These are phyloP conservation scores for Theropithecus gelada DNA, from an alignment of 2,113 vertebrate genomes.

Conservation along the genomic window DNA sequence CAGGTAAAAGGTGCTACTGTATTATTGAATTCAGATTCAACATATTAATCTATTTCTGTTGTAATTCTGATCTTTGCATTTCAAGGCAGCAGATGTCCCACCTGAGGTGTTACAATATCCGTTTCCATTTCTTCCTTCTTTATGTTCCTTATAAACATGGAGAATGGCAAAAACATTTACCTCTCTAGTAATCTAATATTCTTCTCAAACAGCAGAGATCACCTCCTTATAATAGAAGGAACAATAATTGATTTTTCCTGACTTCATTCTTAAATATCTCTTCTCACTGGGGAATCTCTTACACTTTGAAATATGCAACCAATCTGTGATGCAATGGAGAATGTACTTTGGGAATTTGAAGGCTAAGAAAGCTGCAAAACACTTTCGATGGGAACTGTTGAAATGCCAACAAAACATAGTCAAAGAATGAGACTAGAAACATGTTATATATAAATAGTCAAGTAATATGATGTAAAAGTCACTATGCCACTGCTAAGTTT, in stretches of 20 bases:
- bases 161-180: conserved; percentile 2
- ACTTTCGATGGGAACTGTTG: conserved; percentile 22
- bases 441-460: neutral
- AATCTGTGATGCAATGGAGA: conserved; percentile 40
- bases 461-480: neutral
- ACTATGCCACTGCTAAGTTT: neutral
- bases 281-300: neutral
- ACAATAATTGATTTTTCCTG: neutral
- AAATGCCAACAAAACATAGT: neutral
- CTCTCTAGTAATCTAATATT: neutral
- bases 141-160: neutral
- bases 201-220: neutral
- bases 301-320: neutral
- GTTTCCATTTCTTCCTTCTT: neutral
- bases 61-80: neutral
- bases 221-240: neutral
- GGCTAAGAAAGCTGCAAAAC: neutral
- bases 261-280: conserved; percentile 46
- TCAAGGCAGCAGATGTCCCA: neutral
- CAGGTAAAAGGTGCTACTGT: neutral
- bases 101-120: neutral
- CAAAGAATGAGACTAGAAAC: neutral
- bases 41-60: neutral
- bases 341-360: conserved; percentile 60
- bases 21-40: neutral